Evolutionary conservation across 2,797 vertebrate species (phyloP).

Genomic region (Rousettus madagascariensis): DNA sequence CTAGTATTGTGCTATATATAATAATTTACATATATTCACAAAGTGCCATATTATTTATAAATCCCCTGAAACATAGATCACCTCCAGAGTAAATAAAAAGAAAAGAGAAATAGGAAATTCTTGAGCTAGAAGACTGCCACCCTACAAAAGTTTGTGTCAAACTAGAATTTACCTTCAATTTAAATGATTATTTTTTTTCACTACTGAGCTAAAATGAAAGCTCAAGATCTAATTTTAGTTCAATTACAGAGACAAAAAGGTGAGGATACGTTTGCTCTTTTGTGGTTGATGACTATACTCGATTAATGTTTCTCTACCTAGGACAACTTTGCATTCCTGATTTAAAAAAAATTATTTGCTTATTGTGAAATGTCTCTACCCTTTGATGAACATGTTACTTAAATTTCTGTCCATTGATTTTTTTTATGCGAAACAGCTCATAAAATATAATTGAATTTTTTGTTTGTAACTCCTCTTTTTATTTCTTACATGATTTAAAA

Average conservation of each 20-base stretch:
- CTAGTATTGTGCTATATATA: neutral
- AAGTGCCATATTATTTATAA: neutral
- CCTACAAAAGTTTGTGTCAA: neutral
- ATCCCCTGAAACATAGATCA: neutral
- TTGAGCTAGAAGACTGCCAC: neutral
- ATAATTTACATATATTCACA: neutral
- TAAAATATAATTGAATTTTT: neutral
- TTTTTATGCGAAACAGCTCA: neutral
- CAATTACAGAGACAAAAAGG: neutral
- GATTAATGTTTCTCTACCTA: neutral
- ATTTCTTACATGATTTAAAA: neutral
- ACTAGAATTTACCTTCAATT: constrained; percentile 11
- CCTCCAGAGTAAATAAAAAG: neutral
- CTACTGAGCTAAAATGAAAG: neutral
- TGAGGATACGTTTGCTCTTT: neutral
- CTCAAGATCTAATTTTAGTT: neutral
- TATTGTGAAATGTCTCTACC: neutral
- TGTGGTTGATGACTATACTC: neutral
- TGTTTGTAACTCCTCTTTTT: neutral
- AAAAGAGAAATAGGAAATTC: neutral
- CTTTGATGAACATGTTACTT: neutral
- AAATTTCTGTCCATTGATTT: neutral
- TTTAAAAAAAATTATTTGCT: neutral
- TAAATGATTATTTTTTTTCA: neutral
- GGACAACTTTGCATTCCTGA: neutral